Percentiles rank a stretch among this genome's conserved stretches.
phyloP scores from a whole-genome alignment of 2,888 invertebrate genomes.

The Congeria kusceri region DNA sequence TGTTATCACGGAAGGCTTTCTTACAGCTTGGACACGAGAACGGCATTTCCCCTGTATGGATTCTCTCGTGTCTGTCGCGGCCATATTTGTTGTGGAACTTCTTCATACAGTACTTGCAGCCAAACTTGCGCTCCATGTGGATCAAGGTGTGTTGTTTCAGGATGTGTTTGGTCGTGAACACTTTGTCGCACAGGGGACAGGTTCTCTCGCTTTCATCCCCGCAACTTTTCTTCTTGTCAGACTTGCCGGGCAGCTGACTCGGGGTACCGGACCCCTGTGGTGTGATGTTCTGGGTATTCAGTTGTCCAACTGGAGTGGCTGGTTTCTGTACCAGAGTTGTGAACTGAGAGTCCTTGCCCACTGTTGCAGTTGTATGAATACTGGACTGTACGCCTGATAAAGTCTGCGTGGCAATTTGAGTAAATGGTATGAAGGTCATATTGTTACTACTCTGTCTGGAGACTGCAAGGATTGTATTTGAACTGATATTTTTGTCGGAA shows the following conservation, averaged over 20 bases:
- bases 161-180: slow-evolving; percentile 60
- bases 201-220: slow-evolving; percentile 52
- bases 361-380: background rate
- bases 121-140: slow-evolving; percentile 60
- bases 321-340: slow-evolving; percentile 41
- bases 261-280: background rate
- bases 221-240: slow-evolving; percentile 2
- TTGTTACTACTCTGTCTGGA: background rate
- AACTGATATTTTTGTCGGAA: background rate
- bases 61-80: slow-evolving; percentile 58
- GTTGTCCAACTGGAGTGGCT: slow-evolving; percentile 19
- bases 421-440: background rate
- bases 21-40: slow-evolving; percentile 62
- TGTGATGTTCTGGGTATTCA: background rate
- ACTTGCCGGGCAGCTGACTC: background rate
- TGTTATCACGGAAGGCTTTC: slow-evolving; percentile 60
- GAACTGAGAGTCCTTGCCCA: background rate
- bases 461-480: background rate
- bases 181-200: slow-evolving; percentile 57
- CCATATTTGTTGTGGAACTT: slow-evolving; percentile 65
- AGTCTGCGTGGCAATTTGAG: slow-evolving; percentile 5
- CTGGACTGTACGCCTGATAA: background rate
- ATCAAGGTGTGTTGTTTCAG: slow-evolving; percentile 58
- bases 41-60: slow-evolving; percentile 64
- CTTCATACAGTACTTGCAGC: slow-evolving; percentile 63